phyloP scores from a whole-genome alignment of 2,888 invertebrate genomes.

The Mechanitis mazaeus region DNA sequence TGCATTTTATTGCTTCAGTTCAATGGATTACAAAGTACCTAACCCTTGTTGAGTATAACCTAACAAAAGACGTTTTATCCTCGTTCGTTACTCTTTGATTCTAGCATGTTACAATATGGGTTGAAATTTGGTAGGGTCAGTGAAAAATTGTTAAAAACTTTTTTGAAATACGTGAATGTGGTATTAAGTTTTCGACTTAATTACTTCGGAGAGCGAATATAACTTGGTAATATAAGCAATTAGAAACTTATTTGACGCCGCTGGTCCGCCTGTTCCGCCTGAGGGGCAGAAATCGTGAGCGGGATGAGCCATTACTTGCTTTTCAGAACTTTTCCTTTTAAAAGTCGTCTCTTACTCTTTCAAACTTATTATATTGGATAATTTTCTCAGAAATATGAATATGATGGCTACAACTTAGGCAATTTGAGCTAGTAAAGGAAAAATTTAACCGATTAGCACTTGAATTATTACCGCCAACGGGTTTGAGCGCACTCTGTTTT shows the following conservation, averaged over 20 bases:
- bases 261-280: slow-evolving; percentile 71
- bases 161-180: slow-evolving; percentile 59
- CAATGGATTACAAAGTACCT: slow-evolving; percentile 51
- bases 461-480: slow-evolving; percentile 59
- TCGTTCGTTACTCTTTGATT: slow-evolving; percentile 35
- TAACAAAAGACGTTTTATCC: slow-evolving; percentile 41
- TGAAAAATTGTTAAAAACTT: slow-evolving; percentile 42
- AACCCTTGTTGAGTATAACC: slow-evolving; percentile 47
- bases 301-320: slow-evolving; percentile 76
- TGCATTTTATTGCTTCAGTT: slow-evolving; percentile 57
- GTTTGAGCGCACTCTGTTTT: slow-evolving; percentile 47
- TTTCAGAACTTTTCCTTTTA: slow-evolving; percentile 74
- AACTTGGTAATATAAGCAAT: slow-evolving; percentile 77
- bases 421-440: slow-evolving; percentile 58
- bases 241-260: slow-evolving; percentile 76
- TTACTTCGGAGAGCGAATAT: slow-evolving; percentile 72
- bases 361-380: slow-evolving; percentile 74
- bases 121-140: slow-evolving; percentile 31
- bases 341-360: slow-evolving; percentile 74
- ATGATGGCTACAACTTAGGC: slow-evolving; percentile 68
- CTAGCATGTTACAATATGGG: slow-evolving; percentile 32
- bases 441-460: slow-evolving; percentile 59
- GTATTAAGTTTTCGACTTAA: slow-evolving; percentile 69
- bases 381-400: slow-evolving; percentile 71
- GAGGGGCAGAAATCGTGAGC: slow-evolving; percentile 70